Evolutionary conservation across 2,888 invertebrate genomes (phyloP).

Genomic region (Idaea dimidiata): DNA sequence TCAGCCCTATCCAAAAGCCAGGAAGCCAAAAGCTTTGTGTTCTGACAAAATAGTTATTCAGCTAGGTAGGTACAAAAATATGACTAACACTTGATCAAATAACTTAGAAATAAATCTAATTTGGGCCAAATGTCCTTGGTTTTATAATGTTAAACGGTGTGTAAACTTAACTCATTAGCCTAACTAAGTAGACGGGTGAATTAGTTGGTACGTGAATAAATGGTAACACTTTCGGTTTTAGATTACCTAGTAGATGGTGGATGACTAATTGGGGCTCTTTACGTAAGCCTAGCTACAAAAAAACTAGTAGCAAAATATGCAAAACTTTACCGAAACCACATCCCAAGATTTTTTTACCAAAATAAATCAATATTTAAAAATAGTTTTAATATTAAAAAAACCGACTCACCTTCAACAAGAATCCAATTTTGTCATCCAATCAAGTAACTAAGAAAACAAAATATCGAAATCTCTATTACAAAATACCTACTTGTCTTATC

Average conservation of each 20-base stretch:
- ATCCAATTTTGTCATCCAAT: conserved; percentile 1
- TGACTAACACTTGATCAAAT: too few species aligned
- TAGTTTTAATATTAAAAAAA: background rate
- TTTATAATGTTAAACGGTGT: background rate
- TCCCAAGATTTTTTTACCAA: background rate
- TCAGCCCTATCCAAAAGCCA: too few species aligned
- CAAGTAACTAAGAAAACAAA: background rate
- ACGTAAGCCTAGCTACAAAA: too few species aligned
- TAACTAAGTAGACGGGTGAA: background rate
- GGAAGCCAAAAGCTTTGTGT: too few species aligned
- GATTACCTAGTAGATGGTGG: too few species aligned
- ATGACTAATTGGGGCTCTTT: too few species aligned
- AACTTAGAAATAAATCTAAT: background rate
- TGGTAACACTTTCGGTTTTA: background rate
- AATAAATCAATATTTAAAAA: background rate
- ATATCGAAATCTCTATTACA: background rate
- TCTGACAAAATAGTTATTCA: background rate
- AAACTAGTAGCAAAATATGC: too few species aligned
- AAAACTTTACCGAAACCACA: background rate
- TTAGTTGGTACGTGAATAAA: background rate
- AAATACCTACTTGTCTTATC: background rate
- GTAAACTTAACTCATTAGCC: background rate
- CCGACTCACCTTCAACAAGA: background rate
- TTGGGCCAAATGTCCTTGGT: background rate
- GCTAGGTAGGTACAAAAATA: too few species aligned